Conservation (phyloP, 2,888 invertebrate genomes). For the Gastrophysa polygoni region DNA sequence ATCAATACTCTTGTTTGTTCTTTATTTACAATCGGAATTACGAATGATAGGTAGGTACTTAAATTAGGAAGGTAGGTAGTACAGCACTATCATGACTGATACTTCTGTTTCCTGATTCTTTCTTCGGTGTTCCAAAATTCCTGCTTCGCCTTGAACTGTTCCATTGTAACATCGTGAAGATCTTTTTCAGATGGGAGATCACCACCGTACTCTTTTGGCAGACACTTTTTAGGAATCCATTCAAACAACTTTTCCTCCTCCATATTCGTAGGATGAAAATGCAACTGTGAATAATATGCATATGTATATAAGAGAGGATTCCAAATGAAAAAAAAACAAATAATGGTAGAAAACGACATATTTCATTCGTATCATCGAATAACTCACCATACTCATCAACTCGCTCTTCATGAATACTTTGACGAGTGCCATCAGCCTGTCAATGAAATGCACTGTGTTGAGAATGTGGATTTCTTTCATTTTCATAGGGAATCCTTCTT, state of each 20-base stretch:
- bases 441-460: slow-evolving; percentile 55
- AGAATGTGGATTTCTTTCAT: slow-evolving; percentile 57
- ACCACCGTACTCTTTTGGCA: slow-evolving; percentile 67
- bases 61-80: too few species aligned
- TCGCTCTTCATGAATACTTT: slow-evolving; percentile 51
- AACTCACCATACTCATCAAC: slow-evolving; percentile 43
- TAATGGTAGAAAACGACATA: background rate
- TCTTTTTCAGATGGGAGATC: slow-evolving; percentile 61
- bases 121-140: slow-evolving; percentile 52
- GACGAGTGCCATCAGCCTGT: slow-evolving; percentile 52
- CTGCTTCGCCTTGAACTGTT: slow-evolving; percentile 47
- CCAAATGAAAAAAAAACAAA: too few species aligned
- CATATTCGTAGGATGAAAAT: slow-evolving; percentile 65
- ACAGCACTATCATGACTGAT: background rate
- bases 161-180: slow-evolving; percentile 61
- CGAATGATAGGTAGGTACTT: too few species aligned
- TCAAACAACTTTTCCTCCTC: slow-evolving; percentile 60
- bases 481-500: slow-evolving; percentile 55
- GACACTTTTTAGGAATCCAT: slow-evolving; percentile 55
- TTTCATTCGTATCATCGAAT: background rate
- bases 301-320: too few species aligned
- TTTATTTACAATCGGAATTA: too few species aligned
- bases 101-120: slow-evolving; percentile 36
- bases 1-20: too few species aligned
- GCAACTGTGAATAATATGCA: slow-evolving; percentile 59